Conservation (phyloP, 2,113 vertebrate genomes). For the Bubo blakistoni region DNA sequence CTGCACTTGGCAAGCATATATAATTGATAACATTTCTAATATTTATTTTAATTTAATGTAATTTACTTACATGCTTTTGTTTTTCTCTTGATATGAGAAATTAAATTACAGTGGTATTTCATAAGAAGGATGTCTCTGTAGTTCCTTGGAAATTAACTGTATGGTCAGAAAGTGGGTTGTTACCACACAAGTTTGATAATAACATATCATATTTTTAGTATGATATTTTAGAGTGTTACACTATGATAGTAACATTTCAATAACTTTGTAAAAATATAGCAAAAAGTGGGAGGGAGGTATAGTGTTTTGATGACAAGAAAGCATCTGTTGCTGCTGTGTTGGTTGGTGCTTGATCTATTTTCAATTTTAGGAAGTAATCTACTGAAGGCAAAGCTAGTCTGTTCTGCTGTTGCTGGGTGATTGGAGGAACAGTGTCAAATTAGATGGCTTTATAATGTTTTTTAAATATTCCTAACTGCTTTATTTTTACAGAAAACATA, state of each 20-base stretch:
- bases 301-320: not conserved
- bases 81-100: not conserved
- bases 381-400: not conserved
- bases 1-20: not conserved
- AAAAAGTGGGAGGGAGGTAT: not conserved
- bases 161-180: not conserved
- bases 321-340: not conserved
- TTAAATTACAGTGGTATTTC: not conserved
- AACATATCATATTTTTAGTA: not conserved
- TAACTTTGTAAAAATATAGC: not conserved
- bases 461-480: not conserved
- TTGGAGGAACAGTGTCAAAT: not conserved
- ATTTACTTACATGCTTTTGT: not conserved
- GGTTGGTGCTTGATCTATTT: not conserved
- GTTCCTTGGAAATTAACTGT: not conserved
- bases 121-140: not conserved
- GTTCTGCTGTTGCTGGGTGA: not conserved
- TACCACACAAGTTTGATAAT: not conserved
- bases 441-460: not conserved
- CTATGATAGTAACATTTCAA: not conserved
- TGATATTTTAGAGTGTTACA: not conserved
- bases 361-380: not conserved
- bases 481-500: conserved; percentile 35
- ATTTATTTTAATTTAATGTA: conserved; percentile 35
- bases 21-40: not conserved